Percentiles rank a stretch among this genome's conserved stretches.
Conservation (phyloP, 35 echinoderm and acorn worm species). For the Diadema setosum region DNA sequence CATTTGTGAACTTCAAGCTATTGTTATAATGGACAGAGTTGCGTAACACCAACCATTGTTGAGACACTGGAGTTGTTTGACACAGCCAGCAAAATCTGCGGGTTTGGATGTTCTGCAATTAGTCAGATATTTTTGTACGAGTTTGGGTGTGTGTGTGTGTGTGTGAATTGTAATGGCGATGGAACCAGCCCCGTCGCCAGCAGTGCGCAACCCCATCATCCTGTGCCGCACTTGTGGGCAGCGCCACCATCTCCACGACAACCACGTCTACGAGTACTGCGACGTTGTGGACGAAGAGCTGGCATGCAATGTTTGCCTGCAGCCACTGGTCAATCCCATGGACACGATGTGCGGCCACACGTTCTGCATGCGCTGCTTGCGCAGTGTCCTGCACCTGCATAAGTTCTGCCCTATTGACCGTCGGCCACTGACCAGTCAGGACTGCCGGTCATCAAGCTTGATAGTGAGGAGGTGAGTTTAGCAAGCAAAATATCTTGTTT, state of each 20-base stretch:
- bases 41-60: no score
- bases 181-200: not conserved
- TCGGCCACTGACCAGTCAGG: constrained; percentile 47
- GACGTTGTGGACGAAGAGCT: constrained; percentile 95
- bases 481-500: not conserved
- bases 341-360: constrained; percentile 97
- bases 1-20: no score
- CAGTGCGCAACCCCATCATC: constrained; percentile 35
- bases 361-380: constrained; percentile 79
- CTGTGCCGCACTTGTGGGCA: constrained; percentile 89
- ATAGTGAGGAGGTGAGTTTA: constrained; percentile 89
- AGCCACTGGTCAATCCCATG: constrained; percentile 88
- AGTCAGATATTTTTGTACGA: no score
- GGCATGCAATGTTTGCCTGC: constrained; percentile 89
- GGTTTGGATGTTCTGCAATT: no score
- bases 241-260: constrained; percentile 67
- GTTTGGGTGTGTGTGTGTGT: no score
- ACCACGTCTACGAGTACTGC: constrained; percentile 95
- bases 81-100: no score
- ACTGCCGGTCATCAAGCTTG: constrained; percentile 75
- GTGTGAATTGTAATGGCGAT: no score
- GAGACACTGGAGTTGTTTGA: no score
- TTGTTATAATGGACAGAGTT: no score
- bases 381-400: constrained; percentile 71
- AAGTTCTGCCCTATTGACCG: constrained; percentile 93